Evolutionary conservation across 2,888 invertebrate genomes (phyloP).

Genomic region (Coelopa pilipes): DNA sequence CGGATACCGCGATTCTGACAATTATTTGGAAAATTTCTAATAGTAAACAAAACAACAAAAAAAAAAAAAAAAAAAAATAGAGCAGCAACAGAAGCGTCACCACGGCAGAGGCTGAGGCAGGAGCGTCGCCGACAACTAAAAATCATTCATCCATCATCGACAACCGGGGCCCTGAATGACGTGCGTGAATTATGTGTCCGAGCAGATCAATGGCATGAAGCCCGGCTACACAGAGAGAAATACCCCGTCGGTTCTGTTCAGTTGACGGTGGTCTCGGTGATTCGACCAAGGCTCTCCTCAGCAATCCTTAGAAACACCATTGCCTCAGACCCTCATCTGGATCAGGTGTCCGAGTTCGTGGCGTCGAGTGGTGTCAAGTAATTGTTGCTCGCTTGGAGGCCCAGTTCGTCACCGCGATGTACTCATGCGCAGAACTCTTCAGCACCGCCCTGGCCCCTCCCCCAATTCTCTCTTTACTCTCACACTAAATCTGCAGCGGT

Average conservation of each 20-base stretch:
- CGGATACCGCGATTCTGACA: conserved; percentile 15
- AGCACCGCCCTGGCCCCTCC: too few species aligned
- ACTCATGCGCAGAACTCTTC: too few species aligned
- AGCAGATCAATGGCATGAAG: conserved; percentile 13
- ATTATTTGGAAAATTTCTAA: conserved; percentile 24
- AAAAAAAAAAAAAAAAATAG: conserved; percentile 2
- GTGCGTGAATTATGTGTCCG: conserved; percentile 12
- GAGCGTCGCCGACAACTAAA: neutral
- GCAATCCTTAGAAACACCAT: too few species aligned
- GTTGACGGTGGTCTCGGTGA: too few species aligned
- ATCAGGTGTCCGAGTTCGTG: too few species aligned
- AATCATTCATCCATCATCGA: conserved; percentile 31
- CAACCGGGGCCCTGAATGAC: conserved; percentile 1
- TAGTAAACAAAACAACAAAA: neutral
- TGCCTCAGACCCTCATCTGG: too few species aligned
- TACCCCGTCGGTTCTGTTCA: too few species aligned
- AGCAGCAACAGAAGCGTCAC: conserved; percentile 9
- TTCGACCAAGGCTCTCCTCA: too few species aligned
- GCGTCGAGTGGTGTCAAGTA: too few species aligned
- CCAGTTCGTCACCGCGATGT: too few species aligned
- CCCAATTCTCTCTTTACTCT: neutral
- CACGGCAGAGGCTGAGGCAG: neutral
- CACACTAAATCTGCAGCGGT: neutral
- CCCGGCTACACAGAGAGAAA: too few species aligned
- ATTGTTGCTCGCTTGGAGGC: too few species aligned